phyloP scores from a whole-genome alignment of 2,113 vertebrate genomes.

The Chloropsis cyanopogon region DNA sequence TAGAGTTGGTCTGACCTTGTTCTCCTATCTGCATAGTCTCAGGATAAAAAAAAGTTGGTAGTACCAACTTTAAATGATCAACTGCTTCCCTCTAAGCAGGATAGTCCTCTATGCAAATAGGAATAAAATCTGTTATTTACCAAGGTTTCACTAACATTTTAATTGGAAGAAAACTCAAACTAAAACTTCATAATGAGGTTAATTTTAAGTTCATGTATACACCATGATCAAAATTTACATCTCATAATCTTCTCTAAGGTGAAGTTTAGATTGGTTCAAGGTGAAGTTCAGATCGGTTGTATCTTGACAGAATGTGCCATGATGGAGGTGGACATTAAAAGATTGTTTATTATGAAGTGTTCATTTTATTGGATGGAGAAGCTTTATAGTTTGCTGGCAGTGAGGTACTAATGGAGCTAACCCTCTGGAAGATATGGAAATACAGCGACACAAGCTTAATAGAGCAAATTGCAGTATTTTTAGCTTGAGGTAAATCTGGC shows the following conservation, averaged over 20 bases:
- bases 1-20: background rate
- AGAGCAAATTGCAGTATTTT: background rate
- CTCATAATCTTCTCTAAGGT: background rate
- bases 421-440: background rate
- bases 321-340: background rate
- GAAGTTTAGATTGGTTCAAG: background rate
- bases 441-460: background rate
- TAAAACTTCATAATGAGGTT: background rate
- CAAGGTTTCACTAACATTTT: background rate
- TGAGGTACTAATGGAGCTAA: background rate
- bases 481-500: background rate
- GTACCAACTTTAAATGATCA: background rate
- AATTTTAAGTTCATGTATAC: background rate
- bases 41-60: background rate
- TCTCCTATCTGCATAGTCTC: background rate
- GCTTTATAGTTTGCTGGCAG: background rate
- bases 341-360: background rate
- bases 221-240: background rate
- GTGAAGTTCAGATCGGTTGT: too few species aligned
- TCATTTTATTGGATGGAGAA: background rate
- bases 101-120: background rate
- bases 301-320: background rate
- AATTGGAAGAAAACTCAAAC: background rate
- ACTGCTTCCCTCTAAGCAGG: background rate
- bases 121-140: background rate